A percentile compares a stretch with the other conserved stretches of the same genome.
These are phyloP conservation scores for Spongilla lacustris DNA, from an alignment of 37 sponge, comb jelly and placozoan species.

Conservation along the genomic window DNA sequence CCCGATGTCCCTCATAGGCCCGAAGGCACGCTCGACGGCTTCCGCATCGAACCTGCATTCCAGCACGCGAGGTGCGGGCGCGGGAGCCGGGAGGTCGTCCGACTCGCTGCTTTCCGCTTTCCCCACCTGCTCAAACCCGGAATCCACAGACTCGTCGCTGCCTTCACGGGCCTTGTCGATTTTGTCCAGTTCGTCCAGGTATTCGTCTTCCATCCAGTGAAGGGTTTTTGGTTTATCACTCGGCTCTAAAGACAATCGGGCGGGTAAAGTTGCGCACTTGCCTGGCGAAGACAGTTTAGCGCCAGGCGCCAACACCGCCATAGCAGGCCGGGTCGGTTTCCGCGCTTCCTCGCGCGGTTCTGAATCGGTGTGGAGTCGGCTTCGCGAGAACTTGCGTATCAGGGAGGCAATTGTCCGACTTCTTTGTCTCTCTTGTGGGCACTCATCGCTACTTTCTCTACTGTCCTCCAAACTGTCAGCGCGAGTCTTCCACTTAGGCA, in stretches of 20 bases:
- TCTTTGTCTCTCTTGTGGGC: neutral
- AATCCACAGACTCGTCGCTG: constrained; percentile 58
- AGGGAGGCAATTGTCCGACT: constrained; percentile 3
- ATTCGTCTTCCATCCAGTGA: constrained; percentile 40
- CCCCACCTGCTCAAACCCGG: constrained; percentile 22
- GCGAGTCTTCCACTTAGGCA: constrained; percentile 38
- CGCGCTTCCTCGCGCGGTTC: neutral
- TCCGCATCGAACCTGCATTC: constrained; percentile 47
- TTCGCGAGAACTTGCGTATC: constrained; percentile 24
- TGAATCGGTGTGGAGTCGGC: neutral
- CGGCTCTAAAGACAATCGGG: constrained; percentile 15
- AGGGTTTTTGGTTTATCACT: constrained; percentile 32
- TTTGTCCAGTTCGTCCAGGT: constrained; percentile 4
- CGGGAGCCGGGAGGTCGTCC: neutral
- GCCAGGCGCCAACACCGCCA: neutral
- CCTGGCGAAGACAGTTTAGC: neutral
- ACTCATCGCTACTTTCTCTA: neutral
- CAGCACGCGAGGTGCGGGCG: neutral
- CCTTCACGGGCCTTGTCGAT: constrained; percentile 16
- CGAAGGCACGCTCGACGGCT: constrained; percentile 76
- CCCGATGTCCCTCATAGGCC: constrained; percentile 88
- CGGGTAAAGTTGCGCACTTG: constrained; percentile 58
- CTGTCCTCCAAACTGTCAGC: neutral
- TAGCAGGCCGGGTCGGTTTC: neutral
- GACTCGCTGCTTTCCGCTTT: neutral